Evolutionary conservation across 2,113 vertebrate species (phyloP).

Genomic region (Gambusia holbrooki): DNA sequence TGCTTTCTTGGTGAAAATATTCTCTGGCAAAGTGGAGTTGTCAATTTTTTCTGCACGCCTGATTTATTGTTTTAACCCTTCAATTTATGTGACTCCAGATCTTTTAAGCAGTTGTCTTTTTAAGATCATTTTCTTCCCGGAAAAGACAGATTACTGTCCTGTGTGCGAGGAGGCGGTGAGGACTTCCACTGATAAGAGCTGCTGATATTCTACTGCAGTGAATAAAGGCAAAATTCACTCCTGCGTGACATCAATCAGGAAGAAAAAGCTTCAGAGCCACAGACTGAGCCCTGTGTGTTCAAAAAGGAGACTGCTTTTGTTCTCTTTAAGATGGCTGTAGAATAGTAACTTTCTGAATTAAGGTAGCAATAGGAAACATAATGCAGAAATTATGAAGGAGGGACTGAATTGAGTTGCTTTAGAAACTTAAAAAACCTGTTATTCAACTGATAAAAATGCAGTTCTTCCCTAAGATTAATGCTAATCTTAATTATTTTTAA

Average conservation of each 20-base stretch:
- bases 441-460: background rate
- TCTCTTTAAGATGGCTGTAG: background rate
- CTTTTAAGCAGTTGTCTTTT: slow-evolving; percentile 33
- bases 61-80: too few relatives aligned
- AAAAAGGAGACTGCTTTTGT: background rate
- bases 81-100: slow-evolving; percentile 14
- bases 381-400: background rate
- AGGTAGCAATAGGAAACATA: background rate
- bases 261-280: slow-evolving; percentile 16
- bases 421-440: background rate
- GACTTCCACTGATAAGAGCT: slow-evolving; percentile 35
- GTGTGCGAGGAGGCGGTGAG: slow-evolving; percentile 33
- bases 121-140: slow-evolving; percentile 13
- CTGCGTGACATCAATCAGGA: slow-evolving; percentile 13
- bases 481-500: background rate
- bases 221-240: slow-evolving; percentile 46
- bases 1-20: slow-evolving; percentile 5
- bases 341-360: background rate
- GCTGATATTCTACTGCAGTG: slow-evolving; percentile 34
- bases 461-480: background rate
- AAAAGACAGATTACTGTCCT: slow-evolving; percentile 29
- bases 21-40: slow-evolving; percentile 17
- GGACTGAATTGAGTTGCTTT: background rate
- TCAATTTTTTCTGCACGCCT: slow-evolving; percentile 17
- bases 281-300: slow-evolving; percentile 12